Percentiles rank a stretch among this genome's conserved stretches.
These are phyloP conservation scores for Metellina segmentata DNA, from an alignment of 2,888 invertebrate genomes.

Conservation along the genomic window DNA sequence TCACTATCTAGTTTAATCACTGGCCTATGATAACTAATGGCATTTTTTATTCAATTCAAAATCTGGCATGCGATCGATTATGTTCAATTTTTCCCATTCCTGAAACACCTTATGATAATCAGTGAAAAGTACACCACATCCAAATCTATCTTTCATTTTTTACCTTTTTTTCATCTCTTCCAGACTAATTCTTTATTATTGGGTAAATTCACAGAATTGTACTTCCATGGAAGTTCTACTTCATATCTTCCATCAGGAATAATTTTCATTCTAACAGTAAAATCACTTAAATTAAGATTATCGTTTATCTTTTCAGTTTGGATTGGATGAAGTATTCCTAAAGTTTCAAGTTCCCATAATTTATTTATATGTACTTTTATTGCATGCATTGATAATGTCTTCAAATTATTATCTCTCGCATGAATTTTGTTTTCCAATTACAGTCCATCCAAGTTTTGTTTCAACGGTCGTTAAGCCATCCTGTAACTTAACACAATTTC, in stretches of 20 bases:
- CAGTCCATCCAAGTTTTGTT: constrained; percentile 35
- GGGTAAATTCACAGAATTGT: constrained; percentile 15
- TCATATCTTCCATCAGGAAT: constrained; percentile 1
- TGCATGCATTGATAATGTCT: background rate
- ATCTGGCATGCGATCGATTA: constrained; percentile 12
- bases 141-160: constrained; percentile 25
- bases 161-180: constrained; percentile 12
- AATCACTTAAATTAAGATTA: constrained; percentile 16
- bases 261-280: constrained; percentile 3
- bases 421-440: constrained; percentile 1
- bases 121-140: background rate
- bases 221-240: constrained; percentile 13
- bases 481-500: constrained; percentile 2
- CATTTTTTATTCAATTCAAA: background rate
- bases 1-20: constrained; percentile 25
- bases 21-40: constrained; percentile 29
- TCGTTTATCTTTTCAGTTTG: background rate
- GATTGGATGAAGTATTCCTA: constrained; percentile 8
- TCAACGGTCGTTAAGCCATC: constrained; percentile 19
- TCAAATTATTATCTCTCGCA: constrained; percentile 12
- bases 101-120: constrained; percentile 25
- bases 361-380: background rate
- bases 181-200: constrained; percentile 25
- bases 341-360: constrained; percentile 22
- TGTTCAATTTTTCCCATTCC: constrained; percentile 26